These are phyloP conservation scores for Parazoanthus swiftii DNA, from an alignment of 92 coral and sea anemone genomes.

Conservation along the genomic window DNA sequence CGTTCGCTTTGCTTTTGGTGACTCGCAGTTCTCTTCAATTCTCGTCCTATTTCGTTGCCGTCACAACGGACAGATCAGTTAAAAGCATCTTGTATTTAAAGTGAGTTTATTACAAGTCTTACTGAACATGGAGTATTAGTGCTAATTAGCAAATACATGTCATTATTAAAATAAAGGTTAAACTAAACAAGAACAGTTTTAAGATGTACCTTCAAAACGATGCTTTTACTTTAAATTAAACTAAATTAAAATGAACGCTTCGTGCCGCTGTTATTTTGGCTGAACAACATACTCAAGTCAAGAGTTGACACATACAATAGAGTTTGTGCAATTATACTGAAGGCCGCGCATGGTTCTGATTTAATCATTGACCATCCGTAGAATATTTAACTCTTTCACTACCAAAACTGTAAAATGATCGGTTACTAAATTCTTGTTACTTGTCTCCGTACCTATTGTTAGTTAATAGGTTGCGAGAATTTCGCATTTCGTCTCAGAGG, in stretches of 20 bases:
- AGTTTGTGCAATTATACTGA: no score
- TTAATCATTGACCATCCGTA: no score
- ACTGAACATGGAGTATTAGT: not conserved
- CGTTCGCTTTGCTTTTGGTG: not conserved
- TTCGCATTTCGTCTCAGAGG: not conserved
- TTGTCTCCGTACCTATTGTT: not conserved
- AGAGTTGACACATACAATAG: no score
- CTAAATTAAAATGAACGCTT: not conserved
- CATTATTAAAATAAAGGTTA: not conserved
- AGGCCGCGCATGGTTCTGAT: no score
- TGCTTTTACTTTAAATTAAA: not conserved
- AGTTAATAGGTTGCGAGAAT: not conserved
- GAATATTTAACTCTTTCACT: no score
- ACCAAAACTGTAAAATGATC: no score
- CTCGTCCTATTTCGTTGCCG: not conserved
- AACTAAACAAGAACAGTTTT: no score
- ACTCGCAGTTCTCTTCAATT: not conserved
- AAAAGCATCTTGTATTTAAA: not conserved
- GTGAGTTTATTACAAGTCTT: not conserved
- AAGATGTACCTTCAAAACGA: not conserved
- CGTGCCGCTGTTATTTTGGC: not conserved
- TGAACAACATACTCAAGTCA: no score
- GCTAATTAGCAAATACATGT: not conserved
- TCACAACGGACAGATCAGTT: not conserved
- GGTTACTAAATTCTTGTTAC: no score